Evolutionary conservation across 2,113 vertebrate species (phyloP).

Genomic region (Spilogale gracilis): DNA sequence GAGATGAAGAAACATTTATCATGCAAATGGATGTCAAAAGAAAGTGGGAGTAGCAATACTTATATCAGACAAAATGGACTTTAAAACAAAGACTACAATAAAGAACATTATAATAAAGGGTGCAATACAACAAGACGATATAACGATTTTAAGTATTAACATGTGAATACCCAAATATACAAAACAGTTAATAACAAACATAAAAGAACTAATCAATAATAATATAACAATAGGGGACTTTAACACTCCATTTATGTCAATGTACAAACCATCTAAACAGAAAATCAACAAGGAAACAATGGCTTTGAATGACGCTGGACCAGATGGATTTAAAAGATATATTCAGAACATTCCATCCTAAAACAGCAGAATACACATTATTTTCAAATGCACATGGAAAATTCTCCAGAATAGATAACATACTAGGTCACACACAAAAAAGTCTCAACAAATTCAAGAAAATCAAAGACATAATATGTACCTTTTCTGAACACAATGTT

Average conservation of each 20-base stretch:
- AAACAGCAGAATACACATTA: background rate
- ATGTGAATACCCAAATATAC: background rate
- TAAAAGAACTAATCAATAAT: too few species aligned
- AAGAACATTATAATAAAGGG: background rate
- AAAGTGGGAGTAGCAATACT: background rate
- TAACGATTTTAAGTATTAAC: background rate
- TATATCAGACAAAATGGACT: background rate
- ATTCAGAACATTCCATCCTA: background rate
- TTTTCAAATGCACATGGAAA: background rate
- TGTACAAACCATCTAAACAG: too few species aligned
- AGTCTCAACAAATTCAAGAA: background rate
- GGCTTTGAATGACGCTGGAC: too few species aligned
- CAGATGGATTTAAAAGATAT: too few species aligned
- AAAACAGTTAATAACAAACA: background rate
- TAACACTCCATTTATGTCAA: too few species aligned
- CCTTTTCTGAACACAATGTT: background rate
- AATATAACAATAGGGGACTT: too few species aligned
- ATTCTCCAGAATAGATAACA: background rate
- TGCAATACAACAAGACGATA: background rate
- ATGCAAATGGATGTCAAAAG: background rate
- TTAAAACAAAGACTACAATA: background rate
- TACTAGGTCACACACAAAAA: background rate
- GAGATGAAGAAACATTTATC: background rate
- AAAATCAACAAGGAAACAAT: too few species aligned
- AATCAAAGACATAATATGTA: background rate